Percentiles rank a stretch among this genome's conserved stretches.
Evolutionary conservation across 2,113 vertebrate genomes (phyloP).

Genomic region (Poicephalus meyeri): DNA sequence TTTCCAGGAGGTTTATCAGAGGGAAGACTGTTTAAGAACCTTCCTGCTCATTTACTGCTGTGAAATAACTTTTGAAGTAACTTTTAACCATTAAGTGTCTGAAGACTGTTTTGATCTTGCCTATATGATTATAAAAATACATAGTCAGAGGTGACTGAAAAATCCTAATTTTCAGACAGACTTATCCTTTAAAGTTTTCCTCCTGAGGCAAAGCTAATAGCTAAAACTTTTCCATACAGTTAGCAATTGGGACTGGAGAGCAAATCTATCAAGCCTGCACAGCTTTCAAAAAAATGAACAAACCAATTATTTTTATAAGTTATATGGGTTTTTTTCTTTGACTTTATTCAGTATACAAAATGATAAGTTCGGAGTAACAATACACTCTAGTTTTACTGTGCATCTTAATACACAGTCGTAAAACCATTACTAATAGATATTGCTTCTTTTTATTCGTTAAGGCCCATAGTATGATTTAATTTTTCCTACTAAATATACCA

Average conservation of each 20-base stretch:
- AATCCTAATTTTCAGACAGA: conserved; percentile 53
- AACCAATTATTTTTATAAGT: conserved; percentile 3
- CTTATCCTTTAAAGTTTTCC: conserved; percentile 60
- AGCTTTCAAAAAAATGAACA: neutral
- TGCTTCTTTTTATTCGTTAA: neutral
- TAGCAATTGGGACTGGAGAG: neutral
- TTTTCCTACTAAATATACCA: neutral
- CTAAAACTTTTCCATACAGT: conserved; percentile 16
- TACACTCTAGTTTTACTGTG: neutral
- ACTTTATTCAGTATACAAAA: neutral
- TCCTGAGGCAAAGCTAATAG: conserved; percentile 69
- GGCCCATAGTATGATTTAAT: neutral
- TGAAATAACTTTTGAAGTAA: conserved; percentile 37
- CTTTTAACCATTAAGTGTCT: conserved; percentile 49
- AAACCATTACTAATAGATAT: neutral
- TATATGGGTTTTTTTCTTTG: neutral
- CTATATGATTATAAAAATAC: conserved; percentile 19
- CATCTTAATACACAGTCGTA: neutral
- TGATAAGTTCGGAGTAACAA: neutral
- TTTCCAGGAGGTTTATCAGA: neutral
- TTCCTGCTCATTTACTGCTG: neutral
- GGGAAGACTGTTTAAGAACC: neutral
- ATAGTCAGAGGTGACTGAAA: conserved; percentile 46
- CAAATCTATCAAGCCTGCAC: neutral
- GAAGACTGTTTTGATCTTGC: conserved; percentile 64